A percentile compares a stretch with the other conserved stretches of the same genome.
Evolutionary conservation across 2,888 invertebrate genomes (phyloP).

Genomic region (Allophyes oxyacanthae): DNA sequence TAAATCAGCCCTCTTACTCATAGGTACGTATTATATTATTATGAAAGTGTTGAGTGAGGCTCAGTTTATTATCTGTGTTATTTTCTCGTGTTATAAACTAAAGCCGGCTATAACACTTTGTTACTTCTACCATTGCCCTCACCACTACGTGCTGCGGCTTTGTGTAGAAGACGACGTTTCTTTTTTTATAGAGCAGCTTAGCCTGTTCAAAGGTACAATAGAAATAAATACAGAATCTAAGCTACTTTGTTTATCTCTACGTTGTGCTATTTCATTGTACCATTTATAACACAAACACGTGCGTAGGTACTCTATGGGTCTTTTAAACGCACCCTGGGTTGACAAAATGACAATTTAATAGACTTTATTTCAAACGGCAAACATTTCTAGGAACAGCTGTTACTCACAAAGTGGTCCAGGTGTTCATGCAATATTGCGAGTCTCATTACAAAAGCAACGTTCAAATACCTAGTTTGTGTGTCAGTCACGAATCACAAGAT

Average conservation of each 20-base stretch:
- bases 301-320: slow-evolving; percentile 35
- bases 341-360: slow-evolving; percentile 39
- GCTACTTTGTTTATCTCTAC: slow-evolving; percentile 13
- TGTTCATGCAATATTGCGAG: slow-evolving; percentile 25
- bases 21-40: slow-evolving; percentile 6
- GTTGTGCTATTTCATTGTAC: slow-evolving; percentile 21
- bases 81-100: slow-evolving; percentile 48
- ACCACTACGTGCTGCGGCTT: slow-evolving; percentile 40
- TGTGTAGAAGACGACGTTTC: slow-evolving; percentile 34
- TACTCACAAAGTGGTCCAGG: slow-evolving; percentile 38
- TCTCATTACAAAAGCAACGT: slow-evolving; percentile 29
- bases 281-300: slow-evolving; percentile 34
- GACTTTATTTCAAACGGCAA: slow-evolving; percentile 38
- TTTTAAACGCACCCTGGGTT: slow-evolving; percentile 36
- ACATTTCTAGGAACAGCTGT: slow-evolving; percentile 48
- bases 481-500: slow-evolving; percentile 71
- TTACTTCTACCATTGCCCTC: slow-evolving; percentile 46
- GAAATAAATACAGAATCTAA: slow-evolving; percentile 38
- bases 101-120: slow-evolving; percentile 49
- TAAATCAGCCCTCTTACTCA: no score
- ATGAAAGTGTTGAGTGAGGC: slow-evolving; percentile 32
- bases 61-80: slow-evolving; percentile 45
- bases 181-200: slow-evolving; percentile 41
- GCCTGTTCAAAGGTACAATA: slow-evolving; percentile 48
- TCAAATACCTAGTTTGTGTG: slow-evolving; percentile 64